Evolutionary conservation across 2,888 invertebrate species (phyloP), one percentile per base, ranked within the genome.

Genomic region (Platycheirus rosarum): DNA sequence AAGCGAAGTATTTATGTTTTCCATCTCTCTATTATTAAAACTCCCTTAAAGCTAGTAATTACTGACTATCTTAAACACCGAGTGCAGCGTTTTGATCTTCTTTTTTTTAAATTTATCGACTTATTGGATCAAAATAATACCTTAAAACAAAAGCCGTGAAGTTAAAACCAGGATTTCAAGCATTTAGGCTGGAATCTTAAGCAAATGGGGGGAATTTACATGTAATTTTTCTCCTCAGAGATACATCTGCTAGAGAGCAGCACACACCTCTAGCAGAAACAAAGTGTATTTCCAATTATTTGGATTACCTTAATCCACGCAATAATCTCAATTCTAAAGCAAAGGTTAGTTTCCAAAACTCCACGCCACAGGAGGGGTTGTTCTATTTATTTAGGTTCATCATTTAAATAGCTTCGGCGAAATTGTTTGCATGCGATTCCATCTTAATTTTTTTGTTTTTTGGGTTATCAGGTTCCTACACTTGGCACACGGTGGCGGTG

Each of bases 251-350:
- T 20, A 29, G 4, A 23, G 29, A 11, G 8, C 8, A 32, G 48
- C 46, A n/a, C n/a, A n/a, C n/a, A n/a, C 42, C 26, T 16, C 23
- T n/a, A 26, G n/a, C 26, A 57, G n/a, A n/a, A n/a, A n/a, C n/a
- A n/a, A n/a, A n/a, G 48, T 66, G 26, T 18, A 51, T 51, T 42
- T 18, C 37, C 29, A 29, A 55, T 42, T 51, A 71, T 73, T 63
- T 63, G 63, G 63, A 73, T 63, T 46, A 37, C 71, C 55, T 44
- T 26, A 55, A 63, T 55, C 63, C 63, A 63, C 57, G 63, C 53
- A 37, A 53, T 44, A 29, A 63, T 46, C 51, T 44, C n/a, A n/a
- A n/a, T n/a, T n/a, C n/a, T n/a, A n/a, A n/a, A n/a, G n/a, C n/a
- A 26, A 49, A 8, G 18, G 57, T 48, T 26, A 62, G 35, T 44